phyloP scores from a whole-genome alignment of 2,888 invertebrate genomes.

The Electrophaes corylata region DNA sequence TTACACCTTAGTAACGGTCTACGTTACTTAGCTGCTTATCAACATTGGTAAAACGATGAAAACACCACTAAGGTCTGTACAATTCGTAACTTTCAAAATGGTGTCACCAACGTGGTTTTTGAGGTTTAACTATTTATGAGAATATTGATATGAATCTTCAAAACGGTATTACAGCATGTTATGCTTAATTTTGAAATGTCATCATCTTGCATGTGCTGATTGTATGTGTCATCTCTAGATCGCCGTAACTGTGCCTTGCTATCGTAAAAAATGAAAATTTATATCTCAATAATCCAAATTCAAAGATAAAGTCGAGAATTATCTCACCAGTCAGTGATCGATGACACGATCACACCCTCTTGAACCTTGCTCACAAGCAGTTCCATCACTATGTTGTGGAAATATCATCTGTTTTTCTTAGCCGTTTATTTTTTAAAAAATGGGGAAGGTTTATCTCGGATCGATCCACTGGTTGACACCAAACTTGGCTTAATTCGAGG shows the following conservation, averaged over 20 bases:
- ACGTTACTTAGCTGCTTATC: too few relatives aligned
- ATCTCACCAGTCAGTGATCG: background rate
- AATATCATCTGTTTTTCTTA: slow-evolving; percentile 30
- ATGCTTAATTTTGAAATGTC: too few relatives aligned
- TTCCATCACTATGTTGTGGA: slow-evolving; percentile 3
- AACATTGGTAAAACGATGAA: too few relatives aligned
- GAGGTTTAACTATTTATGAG: too few relatives aligned
- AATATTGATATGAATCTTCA: too few relatives aligned
- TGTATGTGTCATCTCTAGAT: background rate
- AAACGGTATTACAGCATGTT: too few relatives aligned
- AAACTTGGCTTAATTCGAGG: slow-evolving; percentile 43
- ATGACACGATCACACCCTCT: background rate
- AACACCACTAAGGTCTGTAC: too few relatives aligned
- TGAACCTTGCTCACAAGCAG: background rate
- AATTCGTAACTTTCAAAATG: too few relatives aligned
- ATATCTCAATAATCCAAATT: background rate
- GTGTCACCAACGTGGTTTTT: too few relatives aligned
- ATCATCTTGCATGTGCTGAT: too few relatives aligned
- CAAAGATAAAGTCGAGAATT: background rate
- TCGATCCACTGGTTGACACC: slow-evolving; percentile 42
- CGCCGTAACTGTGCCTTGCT: background rate
- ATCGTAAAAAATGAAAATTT: background rate
- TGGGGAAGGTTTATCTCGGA: slow-evolving; percentile 34
- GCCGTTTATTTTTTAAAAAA: slow-evolving; percentile 31
- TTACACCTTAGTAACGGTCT: too few relatives aligned